phyloP scores from a whole-genome alignment of 2,888 invertebrate genomes.

The Lasioglossum zephyrum region DNA sequence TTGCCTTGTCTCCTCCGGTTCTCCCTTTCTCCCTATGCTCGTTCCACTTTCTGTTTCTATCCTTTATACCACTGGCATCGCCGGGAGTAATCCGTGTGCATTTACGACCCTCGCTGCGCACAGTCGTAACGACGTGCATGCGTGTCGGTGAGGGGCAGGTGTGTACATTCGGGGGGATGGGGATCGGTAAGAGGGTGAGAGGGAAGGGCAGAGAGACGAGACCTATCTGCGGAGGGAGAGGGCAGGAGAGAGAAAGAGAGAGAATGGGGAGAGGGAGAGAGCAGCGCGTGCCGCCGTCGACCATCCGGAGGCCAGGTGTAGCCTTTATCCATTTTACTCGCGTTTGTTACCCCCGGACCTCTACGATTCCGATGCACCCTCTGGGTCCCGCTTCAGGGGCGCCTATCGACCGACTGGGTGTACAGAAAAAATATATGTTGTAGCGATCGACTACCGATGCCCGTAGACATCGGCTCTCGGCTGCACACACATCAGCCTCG shows the following conservation, averaged over 20 bases:
- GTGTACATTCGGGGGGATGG: slow-evolving; percentile 70
- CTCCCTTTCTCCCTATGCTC: slow-evolving; percentile 27
- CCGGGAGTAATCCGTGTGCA: slow-evolving; percentile 78
- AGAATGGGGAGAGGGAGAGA: slow-evolving; percentile 48
- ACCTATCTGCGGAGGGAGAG: slow-evolving; percentile 30
- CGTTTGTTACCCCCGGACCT: slow-evolving; percentile 76
- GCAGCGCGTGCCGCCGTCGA: slow-evolving; percentile 79
- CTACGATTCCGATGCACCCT: slow-evolving; percentile 76
- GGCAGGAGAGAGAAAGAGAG: slow-evolving; percentile 54
- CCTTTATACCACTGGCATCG: slow-evolving; percentile 67
- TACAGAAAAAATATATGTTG: slow-evolving; percentile 35
- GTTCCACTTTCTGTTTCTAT: slow-evolving; percentile 59
- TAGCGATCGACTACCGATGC: slow-evolving; percentile 68
- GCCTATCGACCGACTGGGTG: slow-evolving; percentile 64
- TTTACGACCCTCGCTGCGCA: slow-evolving; percentile 78
- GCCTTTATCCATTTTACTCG: slow-evolving; percentile 82
- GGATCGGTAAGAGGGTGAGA: slow-evolving; percentile 48
- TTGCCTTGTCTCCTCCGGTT: not conserved
- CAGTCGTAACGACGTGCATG: slow-evolving; percentile 72
- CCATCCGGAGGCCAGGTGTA: slow-evolving; percentile 83
- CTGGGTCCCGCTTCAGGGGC: slow-evolving; percentile 71
- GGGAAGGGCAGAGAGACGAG: slow-evolving; percentile 30
- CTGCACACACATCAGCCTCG: slow-evolving; percentile 23
- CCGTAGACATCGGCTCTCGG: slow-evolving; percentile 44
- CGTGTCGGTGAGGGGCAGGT: slow-evolving; percentile 76